Base-by-base conservation (phyloP, 2,797 vertebrate genomes). In the Liparis tanakae region DNA sequence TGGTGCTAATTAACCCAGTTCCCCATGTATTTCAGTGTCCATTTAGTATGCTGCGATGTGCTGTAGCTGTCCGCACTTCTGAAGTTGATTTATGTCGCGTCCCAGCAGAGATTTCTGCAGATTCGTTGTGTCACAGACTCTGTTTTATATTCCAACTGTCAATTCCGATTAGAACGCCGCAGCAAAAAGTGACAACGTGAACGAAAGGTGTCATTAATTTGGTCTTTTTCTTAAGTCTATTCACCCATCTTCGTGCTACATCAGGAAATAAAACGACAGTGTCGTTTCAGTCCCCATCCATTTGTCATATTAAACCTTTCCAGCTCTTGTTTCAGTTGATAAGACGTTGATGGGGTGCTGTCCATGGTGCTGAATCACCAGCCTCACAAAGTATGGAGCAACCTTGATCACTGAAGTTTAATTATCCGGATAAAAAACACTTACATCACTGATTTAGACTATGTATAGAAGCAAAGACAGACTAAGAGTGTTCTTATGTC, bases 1-100 rank as follows among this genome's bases (percentile, higher is more conserved):
- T 85, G 85, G 55, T 58, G 81, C 84, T 88, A 87, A 91, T 93
- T 87, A 90, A 87, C 85, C 81, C 79, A 78, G 33, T 87, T 88
- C 83, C 74, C 68, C 0, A 2, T 50, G 65, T 22, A 34, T 80
- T 65, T 65, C 55, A 34, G 59, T 36, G 78, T 73, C 77, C 84
- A 33, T 85, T 90, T 89, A 87, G 82, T 85, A 87, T 88, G 84
- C 87, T 20, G 70, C 1, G 39, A 70, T 34, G 63, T 10, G 59
- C 82, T 5, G 81, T 68, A 72, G 78, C 87, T 88, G 87, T 87
- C 87, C 82, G 2, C 13, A 76, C 41, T 67, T 9, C 84, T 85
- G 80, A 85, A 79, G 66, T 79, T 87, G 85, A 89, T 90, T 89
- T 88, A 86, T 85, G 80, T 73, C 39, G 51, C 30, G 7, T 87